Conservation (phyloP, 1,140 invertebrate genomes). For the Palaemon carinicauda region DNA sequence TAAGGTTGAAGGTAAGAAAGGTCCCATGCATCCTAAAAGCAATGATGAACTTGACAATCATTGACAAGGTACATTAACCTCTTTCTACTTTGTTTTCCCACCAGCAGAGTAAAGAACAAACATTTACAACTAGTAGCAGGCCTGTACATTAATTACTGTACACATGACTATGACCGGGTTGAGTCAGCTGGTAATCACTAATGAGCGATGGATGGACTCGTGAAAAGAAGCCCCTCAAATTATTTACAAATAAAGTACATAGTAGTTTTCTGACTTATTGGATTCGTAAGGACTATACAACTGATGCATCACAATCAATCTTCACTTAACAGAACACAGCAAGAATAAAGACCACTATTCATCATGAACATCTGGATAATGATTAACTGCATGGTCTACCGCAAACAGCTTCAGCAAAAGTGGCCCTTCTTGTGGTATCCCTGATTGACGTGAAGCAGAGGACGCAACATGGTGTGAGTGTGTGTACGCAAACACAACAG, state of each 20-base stretch:
- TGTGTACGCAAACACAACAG: slow-evolving; percentile 11
- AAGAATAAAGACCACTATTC: slow-evolving; percentile 1
- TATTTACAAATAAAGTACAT: slow-evolving; percentile 22
- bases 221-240: slow-evolving; percentile 26
- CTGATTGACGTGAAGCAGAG: too few species aligned
- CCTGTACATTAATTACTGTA: background rate
- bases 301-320: slow-evolving; percentile 3
- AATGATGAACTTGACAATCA: too few species aligned
- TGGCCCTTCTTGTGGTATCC: background rate
- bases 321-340: background rate
- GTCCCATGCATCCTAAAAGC: too few species aligned
- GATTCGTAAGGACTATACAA: slow-evolving; percentile 21
- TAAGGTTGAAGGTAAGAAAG: too few species aligned
- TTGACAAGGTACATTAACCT: too few species aligned
- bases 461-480: background rate
- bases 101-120: slow-evolving; percentile 23
- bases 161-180: slow-evolving; percentile 4
- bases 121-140: slow-evolving; percentile 17
- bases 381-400: too few species aligned
- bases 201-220: slow-evolving; percentile 36
- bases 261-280: slow-evolving; percentile 14
- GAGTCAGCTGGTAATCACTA: slow-evolving; percentile 47
- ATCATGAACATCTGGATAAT: background rate
- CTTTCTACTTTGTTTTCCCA: too few species aligned
- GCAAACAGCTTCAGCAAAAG: background rate